These are phyloP conservation scores for Harpalus rufipes DNA, from an alignment of 2,888 invertebrate species.

Conservation along the genomic window DNA sequence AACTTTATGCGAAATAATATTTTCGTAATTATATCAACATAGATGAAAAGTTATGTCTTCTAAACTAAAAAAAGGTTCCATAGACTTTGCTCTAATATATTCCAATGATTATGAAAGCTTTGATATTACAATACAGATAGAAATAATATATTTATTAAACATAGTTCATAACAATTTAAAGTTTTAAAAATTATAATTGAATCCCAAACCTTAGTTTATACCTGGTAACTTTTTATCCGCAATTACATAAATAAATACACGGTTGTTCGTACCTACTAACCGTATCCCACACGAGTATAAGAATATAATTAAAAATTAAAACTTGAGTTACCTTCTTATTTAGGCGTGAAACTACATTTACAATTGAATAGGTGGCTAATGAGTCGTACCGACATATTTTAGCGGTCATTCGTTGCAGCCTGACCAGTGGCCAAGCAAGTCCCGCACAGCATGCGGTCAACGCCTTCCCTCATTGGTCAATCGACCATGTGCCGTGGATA, in stretches of 20 bases:
- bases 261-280: background rate
- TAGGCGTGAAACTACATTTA: slow-evolving; percentile 53
- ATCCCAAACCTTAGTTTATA: too few species aligned
- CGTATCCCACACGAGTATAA: background rate
- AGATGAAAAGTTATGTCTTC: too few species aligned
- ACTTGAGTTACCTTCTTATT: background rate
- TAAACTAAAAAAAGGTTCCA: too few species aligned
- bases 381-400: slow-evolving; percentile 57
- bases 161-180: too few species aligned
- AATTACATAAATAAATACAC: background rate
- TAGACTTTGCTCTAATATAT: too few species aligned
- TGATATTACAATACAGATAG: too few species aligned
- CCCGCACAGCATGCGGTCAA: slow-evolving; percentile 70
- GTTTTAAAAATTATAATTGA: too few species aligned
- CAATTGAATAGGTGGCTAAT: slow-evolving; percentile 60
- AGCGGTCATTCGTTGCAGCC: slow-evolving; percentile 39
- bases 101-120: too few species aligned
- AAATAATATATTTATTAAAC: too few species aligned
- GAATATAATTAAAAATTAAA: slow-evolving; percentile 18
- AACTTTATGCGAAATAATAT: too few species aligned
- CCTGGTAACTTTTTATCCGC: background rate
- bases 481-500: slow-evolving; percentile 72
- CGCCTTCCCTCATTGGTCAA: slow-evolving; percentile 74
- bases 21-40: too few species aligned
- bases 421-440: slow-evolving; percentile 35